A percentile compares a stretch with the other conserved stretches of the same genome.
Conservation (phyloP, 2,797 vertebrate genomes). For the Gila robusta region DNA sequence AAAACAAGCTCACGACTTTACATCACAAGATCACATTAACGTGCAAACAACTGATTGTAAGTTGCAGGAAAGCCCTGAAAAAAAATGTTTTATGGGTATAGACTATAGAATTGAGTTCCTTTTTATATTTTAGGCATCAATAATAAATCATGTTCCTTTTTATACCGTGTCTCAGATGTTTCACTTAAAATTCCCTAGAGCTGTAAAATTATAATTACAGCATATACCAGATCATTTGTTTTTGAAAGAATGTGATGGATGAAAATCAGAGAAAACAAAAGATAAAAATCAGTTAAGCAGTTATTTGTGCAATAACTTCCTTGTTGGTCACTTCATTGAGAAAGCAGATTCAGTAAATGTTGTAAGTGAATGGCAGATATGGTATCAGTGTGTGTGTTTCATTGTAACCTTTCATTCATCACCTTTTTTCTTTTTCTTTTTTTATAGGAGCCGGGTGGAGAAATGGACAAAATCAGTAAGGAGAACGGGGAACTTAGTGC, state of each 20-base stretch:
- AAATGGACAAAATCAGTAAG: conserved; percentile 76
- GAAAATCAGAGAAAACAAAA: background rate
- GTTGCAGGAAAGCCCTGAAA: conserved; percentile 15
- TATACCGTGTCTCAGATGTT: background rate
- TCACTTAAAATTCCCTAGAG: background rate
- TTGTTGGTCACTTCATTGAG: background rate
- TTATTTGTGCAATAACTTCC: background rate
- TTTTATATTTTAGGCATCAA: background rate
- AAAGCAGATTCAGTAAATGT: background rate
- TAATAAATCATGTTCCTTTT: background rate
- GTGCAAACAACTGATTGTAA: conserved; percentile 38
- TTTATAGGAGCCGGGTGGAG: conserved; percentile 63
- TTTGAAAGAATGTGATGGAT: background rate
- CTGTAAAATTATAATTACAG: background rate
- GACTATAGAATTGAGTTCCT: background rate
- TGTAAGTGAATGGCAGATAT: background rate
- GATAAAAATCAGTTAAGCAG: background rate
- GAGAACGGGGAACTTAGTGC: conserved; percentile 79
- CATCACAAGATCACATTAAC: conserved; percentile 56
- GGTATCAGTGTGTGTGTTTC: conserved; percentile 30
- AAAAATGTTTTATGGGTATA: background rate
- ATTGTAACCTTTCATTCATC: background rate
- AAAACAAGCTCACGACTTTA: conserved; percentile 29
- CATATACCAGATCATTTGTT: background rate
- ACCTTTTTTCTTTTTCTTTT: background rate